phyloP scores from a whole-genome alignment of 2,888 invertebrate genomes.

The Andrena chrysosceles region DNA sequence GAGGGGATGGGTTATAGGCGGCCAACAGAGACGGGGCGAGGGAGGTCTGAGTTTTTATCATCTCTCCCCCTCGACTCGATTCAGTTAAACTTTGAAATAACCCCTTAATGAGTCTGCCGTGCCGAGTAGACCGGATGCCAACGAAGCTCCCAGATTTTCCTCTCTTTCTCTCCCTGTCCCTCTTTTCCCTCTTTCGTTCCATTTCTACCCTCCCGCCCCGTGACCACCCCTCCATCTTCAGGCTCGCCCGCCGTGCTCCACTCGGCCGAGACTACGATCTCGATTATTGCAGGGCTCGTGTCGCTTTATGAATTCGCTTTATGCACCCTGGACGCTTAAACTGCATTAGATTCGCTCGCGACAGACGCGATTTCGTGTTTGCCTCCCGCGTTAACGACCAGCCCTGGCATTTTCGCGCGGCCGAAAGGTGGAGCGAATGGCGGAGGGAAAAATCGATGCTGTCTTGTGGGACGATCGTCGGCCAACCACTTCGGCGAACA shows the following conservation, averaged over 20 bases:
- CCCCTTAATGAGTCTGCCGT: slow-evolving; percentile 81
- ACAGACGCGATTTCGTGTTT: slow-evolving; percentile 58
- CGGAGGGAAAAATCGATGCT: slow-evolving; percentile 12
- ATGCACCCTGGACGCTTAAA: slow-evolving; percentile 67
- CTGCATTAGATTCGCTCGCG: slow-evolving; percentile 64
- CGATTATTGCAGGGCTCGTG: slow-evolving; percentile 69
- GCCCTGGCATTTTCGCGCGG: slow-evolving; percentile 7
- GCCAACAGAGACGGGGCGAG: slow-evolving; percentile 35
- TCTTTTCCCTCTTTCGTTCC: slow-evolving; percentile 52
- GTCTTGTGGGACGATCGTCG: background rate
- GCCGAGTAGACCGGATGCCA: slow-evolving; percentile 75
- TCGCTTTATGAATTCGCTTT: slow-evolving; percentile 73
- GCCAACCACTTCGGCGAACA: background rate
- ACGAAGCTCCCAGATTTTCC: slow-evolving; percentile 72
- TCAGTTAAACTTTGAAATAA: slow-evolving; percentile 82
- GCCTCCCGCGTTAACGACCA: slow-evolving; percentile 47
- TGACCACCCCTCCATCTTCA: background rate
- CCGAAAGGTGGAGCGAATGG: background rate
- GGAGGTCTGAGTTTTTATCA: slow-evolving; percentile 73
- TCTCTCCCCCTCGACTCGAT: slow-evolving; percentile 77
- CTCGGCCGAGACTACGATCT: slow-evolving; percentile 64
- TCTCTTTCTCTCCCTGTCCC: slow-evolving; percentile 57
- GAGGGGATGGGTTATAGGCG: slow-evolving; percentile 32
- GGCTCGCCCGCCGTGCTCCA: slow-evolving; percentile 29
- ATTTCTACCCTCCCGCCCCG: slow-evolving; percentile 33